These are phyloP conservation scores for Drosophila percnosoma DNA, from an alignment of 2,888 invertebrate genomes.

Conservation along the genomic window DNA sequence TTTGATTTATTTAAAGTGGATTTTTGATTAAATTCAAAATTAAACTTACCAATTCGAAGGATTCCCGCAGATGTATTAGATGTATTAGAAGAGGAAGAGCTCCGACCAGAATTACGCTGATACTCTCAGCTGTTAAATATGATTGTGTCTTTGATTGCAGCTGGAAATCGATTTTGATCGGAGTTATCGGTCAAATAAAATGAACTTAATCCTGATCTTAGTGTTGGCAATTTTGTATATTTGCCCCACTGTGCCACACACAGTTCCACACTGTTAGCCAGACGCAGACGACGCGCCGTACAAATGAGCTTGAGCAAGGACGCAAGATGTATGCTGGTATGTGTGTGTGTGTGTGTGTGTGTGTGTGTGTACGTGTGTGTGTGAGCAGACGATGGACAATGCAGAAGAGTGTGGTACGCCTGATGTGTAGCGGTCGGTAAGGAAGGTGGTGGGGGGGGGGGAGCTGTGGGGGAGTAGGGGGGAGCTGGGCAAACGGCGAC, in stretches of 20 bases:
- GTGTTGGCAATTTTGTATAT: not conserved
- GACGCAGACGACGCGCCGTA: constrained; percentile 49
- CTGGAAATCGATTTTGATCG: too few relatives aligned
- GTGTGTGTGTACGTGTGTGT: constrained; percentile 37
- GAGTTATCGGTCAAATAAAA: not conserved
- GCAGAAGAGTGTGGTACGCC: not conserved
- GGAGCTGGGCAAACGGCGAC: constrained; percentile 20
- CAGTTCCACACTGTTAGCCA: constrained; percentile 13
- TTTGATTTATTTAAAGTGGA: too few relatives aligned
- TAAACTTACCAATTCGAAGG: not conserved
- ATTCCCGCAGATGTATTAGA: too few relatives aligned
- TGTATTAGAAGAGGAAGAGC: too few relatives aligned
- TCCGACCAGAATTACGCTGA: not conserved
- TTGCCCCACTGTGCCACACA: constrained; percentile 1
- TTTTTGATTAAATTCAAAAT: too few relatives aligned
- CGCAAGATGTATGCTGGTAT: constrained; percentile 71
- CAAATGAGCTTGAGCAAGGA: constrained; percentile 82
- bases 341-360: constrained; percentile 14
- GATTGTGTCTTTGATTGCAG: not conserved
- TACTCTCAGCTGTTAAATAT: not conserved
- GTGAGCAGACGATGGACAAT: constrained; percentile 47
- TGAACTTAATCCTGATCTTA: not conserved
- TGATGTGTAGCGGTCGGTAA: not conserved
- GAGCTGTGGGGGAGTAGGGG: not conserved
- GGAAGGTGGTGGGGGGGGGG: too few relatives aligned